Conservation (phyloP, 1,140 invertebrate species). For the Drosophila pachea region DNA sequence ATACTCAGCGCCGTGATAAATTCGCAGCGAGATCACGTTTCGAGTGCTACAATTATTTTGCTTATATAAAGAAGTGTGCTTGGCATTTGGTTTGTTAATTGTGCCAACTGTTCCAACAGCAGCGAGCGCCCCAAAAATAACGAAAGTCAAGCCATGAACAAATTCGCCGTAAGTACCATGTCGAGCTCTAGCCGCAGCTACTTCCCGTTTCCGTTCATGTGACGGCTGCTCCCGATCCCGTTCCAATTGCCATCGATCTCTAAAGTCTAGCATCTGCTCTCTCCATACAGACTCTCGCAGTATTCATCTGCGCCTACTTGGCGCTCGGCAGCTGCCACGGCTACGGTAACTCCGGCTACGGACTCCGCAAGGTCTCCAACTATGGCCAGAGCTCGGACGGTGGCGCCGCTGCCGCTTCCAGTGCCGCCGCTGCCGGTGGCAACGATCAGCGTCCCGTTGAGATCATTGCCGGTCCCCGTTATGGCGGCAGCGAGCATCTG, state of each 20-base stretch:
- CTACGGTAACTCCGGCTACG: conserved; percentile 14
- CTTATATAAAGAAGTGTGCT: conserved; percentile 76
- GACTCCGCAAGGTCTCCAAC: not conserved
- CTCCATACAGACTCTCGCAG: conserved; percentile 48
- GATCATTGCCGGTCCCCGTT: conserved; percentile 56
- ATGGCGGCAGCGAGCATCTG: conserved; percentile 33
- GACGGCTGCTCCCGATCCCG: conserved; percentile 19
- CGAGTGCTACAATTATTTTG: conserved; percentile 66
- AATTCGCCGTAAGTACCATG: conserved; percentile 65
- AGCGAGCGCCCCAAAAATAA: conserved; percentile 48
- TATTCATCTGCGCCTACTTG: conserved; percentile 60
- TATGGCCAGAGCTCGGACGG: conserved; percentile 39
- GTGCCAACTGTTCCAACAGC: conserved; percentile 69
- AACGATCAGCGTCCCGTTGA: conserved; percentile 47
- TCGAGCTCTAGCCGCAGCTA: conserved; percentile 1
- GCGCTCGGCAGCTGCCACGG: conserved; percentile 50
- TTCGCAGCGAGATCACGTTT: conserved; percentile 70
- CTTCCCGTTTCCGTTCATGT: conserved; percentile 6
- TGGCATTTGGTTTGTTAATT: conserved; percentile 72
- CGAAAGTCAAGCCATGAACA: conserved; percentile 65
- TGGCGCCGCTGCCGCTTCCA: conserved; percentile 40
- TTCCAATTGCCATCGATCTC: conserved; percentile 22
- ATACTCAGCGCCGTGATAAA: conserved; percentile 61
- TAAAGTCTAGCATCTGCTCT: not conserved
- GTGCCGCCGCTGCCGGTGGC: conserved; percentile 45